Base-by-base conservation (phyloP, 1,140 invertebrate genomes). In the Euura lappo region DNA sequence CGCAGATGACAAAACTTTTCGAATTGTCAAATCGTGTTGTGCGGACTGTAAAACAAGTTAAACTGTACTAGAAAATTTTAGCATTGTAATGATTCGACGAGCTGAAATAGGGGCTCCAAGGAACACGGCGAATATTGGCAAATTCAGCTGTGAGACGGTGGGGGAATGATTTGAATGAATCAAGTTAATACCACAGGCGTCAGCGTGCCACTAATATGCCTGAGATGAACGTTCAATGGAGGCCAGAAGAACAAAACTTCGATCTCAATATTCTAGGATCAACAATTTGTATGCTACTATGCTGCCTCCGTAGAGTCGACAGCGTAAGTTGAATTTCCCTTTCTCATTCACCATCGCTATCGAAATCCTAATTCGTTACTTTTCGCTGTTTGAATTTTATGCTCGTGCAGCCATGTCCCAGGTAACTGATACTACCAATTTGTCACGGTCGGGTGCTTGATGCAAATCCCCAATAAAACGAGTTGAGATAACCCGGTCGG, bases 401-500 rank as follows among this genome's bases (percentile, higher is more conserved):
- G 28, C 0, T 28, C 28, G 28, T 28, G 28, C 28, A 28, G 28
- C 28, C 0, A 28, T 28, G 28, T 28, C 28, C 28, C 8, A 8
- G 51, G 13, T 60, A 3, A 60, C 51, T 60, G 51, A 60, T 60
- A 60, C 51, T 0, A 8, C 8, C 5, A 60, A 60, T 60, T 60
- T 60, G 51, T 60, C 51, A 60, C 3, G 13, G 51, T 60, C 51
- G 51, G 28, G 28, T 28, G 6, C 51, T n/a, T 8, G 51, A 60
- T 60, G 51, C 51, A 60, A 60, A 60, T 60, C 51, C 51, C 51
- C 51, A 60, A 60, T 60, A 60, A 60, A 60, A 60, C 51, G 13
- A 60, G 10, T n/a, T 60, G 3, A 60, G 51, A 60, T 60, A 60
- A 60, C 51, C 28, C 28, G 28, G 28, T 28, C 28, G 28, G 28